Evolutionary conservation across 2,797 vertebrate genomes (phyloP).

Genomic region (Labroides dimidiatus): DNA sequence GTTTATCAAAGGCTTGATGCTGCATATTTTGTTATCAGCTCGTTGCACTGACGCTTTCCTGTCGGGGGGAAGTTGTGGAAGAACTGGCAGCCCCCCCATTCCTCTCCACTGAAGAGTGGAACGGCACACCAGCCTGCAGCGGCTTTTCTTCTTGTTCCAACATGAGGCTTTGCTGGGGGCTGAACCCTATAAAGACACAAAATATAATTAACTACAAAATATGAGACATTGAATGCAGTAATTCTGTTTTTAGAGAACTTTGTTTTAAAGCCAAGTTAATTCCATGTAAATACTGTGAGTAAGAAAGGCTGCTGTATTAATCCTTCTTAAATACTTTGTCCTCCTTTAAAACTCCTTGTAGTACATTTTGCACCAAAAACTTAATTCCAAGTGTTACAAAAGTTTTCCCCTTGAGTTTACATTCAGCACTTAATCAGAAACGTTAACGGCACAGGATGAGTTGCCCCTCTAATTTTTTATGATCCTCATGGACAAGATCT

Average conservation of each 20-base stretch:
- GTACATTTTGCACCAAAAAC: background rate
- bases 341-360: background rate
- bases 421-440: no score
- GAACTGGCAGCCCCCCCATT: constrained; percentile 35
- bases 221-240: background rate
- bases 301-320: background rate
- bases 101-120: constrained; percentile 30
- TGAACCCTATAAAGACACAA: background rate
- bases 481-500: no score
- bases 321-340: background rate
- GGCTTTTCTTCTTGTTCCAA: constrained; percentile 25
- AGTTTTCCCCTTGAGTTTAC: background rate
- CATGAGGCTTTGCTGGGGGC: constrained; percentile 4
- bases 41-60: constrained; percentile 54
- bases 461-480: no score
- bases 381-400: background rate
- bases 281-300: background rate
- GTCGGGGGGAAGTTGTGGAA: constrained; percentile 49
- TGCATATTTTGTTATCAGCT: constrained; percentile 71
- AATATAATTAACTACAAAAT: constrained; percentile 6
- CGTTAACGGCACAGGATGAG: no score
- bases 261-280: constrained; percentile 17
- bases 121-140: constrained; percentile 14
- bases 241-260: background rate
- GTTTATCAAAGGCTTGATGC: constrained; percentile 69